Percentiles rank a stretch among this genome's conserved stretches.
phyloP scores from a whole-genome alignment of 2,888 invertebrate species.

The Gastrophysa polygoni region DNA sequence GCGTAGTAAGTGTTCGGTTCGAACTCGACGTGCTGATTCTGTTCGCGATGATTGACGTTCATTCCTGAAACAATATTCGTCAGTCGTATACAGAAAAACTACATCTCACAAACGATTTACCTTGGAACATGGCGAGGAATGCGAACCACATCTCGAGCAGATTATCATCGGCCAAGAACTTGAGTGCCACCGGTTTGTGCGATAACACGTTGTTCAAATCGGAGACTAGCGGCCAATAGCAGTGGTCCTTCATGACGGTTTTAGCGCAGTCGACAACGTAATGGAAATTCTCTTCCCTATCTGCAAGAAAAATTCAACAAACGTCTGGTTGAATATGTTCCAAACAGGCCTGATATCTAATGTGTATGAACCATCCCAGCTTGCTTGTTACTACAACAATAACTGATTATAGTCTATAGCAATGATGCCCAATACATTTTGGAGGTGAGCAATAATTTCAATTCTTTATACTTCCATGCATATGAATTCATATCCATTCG shows the following conservation, averaged over 20 bases:
- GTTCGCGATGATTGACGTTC: constrained; percentile 94
- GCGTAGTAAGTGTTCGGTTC: constrained; percentile 98
- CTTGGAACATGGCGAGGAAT: constrained; percentile 93
- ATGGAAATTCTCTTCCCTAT: constrained; percentile 81
- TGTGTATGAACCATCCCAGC: no score
- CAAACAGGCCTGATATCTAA: no score
- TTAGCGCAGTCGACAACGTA: constrained; percentile 91
- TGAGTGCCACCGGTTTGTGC: constrained; percentile 87
- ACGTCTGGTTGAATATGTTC: no score
- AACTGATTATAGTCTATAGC: no score
- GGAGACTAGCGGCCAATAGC: constrained; percentile 97
- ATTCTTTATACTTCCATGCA: no score
- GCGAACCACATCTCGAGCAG: constrained; percentile 96
- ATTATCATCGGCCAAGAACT: constrained; percentile 86
- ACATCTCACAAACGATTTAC: constrained; percentile 57
- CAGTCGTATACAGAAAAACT: constrained; percentile 3
- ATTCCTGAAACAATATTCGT: constrained; percentile 78
- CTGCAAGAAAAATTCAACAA: constrained; percentile 55
- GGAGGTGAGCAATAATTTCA: no score
- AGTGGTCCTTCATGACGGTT: constrained; percentile 95
- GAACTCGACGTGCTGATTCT: constrained; percentile 92
- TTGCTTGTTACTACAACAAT: no score
- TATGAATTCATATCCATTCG: no score
- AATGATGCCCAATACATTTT: no score
- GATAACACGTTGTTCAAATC: constrained; percentile 96